Percentiles rank a stretch among this genome's conserved stretches.
phyloP scores from a whole-genome alignment of 2,888 invertebrate genomes.

The Silvanus unidentatus region DNA sequence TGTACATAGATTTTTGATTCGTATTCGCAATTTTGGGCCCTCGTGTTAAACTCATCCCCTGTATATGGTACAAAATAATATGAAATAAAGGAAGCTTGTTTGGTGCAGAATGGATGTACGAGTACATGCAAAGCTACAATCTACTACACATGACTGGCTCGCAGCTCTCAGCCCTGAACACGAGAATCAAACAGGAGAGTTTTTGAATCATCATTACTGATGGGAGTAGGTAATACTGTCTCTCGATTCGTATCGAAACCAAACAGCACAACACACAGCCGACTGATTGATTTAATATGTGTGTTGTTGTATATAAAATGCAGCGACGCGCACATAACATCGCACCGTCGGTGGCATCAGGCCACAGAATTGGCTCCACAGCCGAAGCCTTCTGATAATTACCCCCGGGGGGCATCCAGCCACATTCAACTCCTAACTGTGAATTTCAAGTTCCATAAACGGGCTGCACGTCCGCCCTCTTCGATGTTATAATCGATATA shows the following conservation, averaged over 20 bases:
- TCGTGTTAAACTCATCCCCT: too few species aligned
- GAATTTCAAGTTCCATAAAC: slow-evolving; percentile 1
- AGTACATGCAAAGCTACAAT: not conserved
- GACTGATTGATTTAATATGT: slow-evolving; percentile 17
- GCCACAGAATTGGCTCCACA: slow-evolving; percentile 10
- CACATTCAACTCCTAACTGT: slow-evolving; percentile 8
- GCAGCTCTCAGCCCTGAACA: not conserved
- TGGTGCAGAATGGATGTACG: too few species aligned
- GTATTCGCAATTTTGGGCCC: too few species aligned
- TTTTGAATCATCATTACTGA: slow-evolving; percentile 7
- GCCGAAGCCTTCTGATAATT: slow-evolving; percentile 12
- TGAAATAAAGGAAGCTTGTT: too few species aligned
- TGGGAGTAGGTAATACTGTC: not conserved
- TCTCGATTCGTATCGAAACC: too few species aligned
- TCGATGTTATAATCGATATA: slow-evolving; percentile 7
- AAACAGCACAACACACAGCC: not conserved
- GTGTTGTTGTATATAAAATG: slow-evolving; percentile 16
- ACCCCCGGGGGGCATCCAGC: slow-evolving; percentile 12
- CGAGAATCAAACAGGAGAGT: slow-evolving; percentile 6
- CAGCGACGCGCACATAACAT: slow-evolving; percentile 14
- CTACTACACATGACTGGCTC: slow-evolving; percentile 8
- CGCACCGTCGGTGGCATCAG: slow-evolving; percentile 11
- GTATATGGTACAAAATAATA: too few species aligned
- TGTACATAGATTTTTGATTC: too few species aligned
- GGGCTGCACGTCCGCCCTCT: not conserved